phyloP scores from a whole-genome alignment of 92 coral and sea anemone genomes.

The Zoanthus sansibaricus region DNA sequence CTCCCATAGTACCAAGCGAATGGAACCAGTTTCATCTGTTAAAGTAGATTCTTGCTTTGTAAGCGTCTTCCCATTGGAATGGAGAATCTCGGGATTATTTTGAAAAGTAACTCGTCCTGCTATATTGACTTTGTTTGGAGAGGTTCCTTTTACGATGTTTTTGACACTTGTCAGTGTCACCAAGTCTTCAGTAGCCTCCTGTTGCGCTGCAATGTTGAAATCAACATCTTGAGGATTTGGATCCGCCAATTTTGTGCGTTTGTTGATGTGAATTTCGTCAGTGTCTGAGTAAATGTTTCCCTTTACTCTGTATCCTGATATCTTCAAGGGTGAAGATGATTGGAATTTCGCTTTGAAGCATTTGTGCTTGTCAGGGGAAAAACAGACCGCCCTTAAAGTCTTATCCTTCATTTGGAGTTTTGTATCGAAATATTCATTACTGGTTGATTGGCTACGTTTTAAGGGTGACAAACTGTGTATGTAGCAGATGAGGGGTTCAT shows the following conservation, averaged over 20 bases:
- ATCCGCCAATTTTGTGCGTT: constrained; percentile 31
- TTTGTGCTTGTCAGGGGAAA: constrained; percentile 45
- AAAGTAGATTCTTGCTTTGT: constrained; percentile 52
- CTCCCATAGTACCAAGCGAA: constrained; percentile 58
- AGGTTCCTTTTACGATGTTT: constrained; percentile 1
- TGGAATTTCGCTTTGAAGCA: constrained; percentile 40
- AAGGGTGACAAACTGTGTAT: constrained; percentile 55
- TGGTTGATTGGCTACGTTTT: constrained; percentile 48
- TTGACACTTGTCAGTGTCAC: constrained; percentile 5
- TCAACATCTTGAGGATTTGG: constrained; percentile 7
- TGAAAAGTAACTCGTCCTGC: constrained; percentile 17
- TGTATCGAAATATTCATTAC: constrained; percentile 53
- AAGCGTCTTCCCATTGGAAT: constrained; percentile 47
- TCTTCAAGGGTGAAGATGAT: constrained; percentile 37
- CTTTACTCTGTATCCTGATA: constrained; percentile 21
- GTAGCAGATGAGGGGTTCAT: constrained; percentile 19
- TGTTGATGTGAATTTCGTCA: constrained; percentile 50
- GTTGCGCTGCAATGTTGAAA: background rate
- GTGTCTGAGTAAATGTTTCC: constrained; percentile 29
- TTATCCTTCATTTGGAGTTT: constrained; percentile 45
- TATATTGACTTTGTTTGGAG: constrained; percentile 16
- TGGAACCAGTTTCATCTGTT: constrained; percentile 66
- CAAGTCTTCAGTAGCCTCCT: background rate
- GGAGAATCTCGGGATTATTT: constrained; percentile 2
- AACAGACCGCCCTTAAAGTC: constrained; percentile 52